Evolutionary conservation across 2,113 vertebrate species (phyloP).

Genomic region (Gobio gobio): DNA sequence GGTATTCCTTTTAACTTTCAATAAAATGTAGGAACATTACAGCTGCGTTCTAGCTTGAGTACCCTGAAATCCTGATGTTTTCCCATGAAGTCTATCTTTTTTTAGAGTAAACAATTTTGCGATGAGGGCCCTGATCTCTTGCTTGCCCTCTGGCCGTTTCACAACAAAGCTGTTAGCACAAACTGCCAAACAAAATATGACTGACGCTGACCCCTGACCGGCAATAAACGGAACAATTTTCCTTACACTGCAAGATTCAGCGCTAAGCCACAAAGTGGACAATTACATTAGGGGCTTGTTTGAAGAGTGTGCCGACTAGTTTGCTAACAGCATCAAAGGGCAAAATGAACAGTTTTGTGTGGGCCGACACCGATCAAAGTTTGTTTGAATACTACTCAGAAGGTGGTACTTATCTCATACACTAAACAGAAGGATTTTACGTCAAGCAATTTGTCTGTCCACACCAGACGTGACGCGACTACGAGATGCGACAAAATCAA

Average conservation of each 20-base stretch:
- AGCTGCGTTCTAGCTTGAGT: not conserved
- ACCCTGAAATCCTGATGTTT: not conserved
- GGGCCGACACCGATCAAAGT: not conserved
- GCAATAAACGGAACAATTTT: slow-evolving; percentile 35
- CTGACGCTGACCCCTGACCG: slow-evolving; percentile 28
- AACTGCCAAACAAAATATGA: slow-evolving; percentile 32
- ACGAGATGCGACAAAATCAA: no score
- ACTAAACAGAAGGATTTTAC: not conserved
- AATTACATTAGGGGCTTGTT: slow-evolving; percentile 27
- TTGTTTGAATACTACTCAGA: not conserved
- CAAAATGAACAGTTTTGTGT: slow-evolving; percentile 5
- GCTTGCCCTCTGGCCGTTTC: slow-evolving; percentile 31
- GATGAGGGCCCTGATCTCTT: slow-evolving; percentile 34
- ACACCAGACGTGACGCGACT: no score
- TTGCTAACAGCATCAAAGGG: not conserved
- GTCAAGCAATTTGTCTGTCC: no score
- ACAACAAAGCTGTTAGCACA: slow-evolving; percentile 48
- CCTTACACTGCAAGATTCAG: slow-evolving; percentile 17
- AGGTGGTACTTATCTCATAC: not conserved
- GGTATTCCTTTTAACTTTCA: not conserved
- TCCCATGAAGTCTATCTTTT: not conserved
- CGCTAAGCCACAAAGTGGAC: not conserved
- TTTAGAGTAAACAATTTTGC: slow-evolving; percentile 26
- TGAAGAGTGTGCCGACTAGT: not conserved
- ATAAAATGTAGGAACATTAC: not conserved